Evolutionary conservation across 1,140 invertebrate species (phyloP).

Genomic region (Drosophila ercepeae): DNA sequence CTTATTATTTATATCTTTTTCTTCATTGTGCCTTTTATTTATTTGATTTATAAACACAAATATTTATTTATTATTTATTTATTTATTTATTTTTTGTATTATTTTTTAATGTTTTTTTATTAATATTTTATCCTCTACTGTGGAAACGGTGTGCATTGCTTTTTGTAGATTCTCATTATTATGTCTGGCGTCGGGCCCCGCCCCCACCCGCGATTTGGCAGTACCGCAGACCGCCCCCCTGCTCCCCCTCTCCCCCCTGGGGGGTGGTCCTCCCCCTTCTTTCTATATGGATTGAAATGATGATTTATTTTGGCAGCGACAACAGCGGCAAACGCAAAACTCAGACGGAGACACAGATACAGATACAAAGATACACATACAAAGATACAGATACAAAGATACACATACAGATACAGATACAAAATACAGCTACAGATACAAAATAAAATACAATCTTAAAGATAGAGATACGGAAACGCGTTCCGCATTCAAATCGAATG

Average conservation of each 20-base stretch:
- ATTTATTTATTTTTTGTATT: not conserved
- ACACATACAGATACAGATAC: not conserved
- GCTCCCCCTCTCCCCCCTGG: slow-evolving; percentile 22
- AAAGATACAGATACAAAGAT: not conserved
- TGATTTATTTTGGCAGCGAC: slow-evolving; percentile 77
- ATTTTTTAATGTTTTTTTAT: not conserved
- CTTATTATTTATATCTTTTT: too few relatives aligned
- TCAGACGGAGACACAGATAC: slow-evolving; percentile 11
- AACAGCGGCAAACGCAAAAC: slow-evolving; percentile 27
- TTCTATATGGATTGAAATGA: slow-evolving; percentile 54
- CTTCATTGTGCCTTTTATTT: too few relatives aligned
- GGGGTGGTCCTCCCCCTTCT: slow-evolving; percentile 13
- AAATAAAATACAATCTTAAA: not conserved
- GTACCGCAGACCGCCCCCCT: slow-evolving; percentile 13
- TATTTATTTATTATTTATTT: not conserved
- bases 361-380: not conserved
- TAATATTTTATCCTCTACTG: not conserved
- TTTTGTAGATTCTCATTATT: slow-evolving; percentile 60
- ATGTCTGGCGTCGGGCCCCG: slow-evolving; percentile 63
- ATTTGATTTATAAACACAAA: too few relatives aligned
- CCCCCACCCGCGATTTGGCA: not conserved
- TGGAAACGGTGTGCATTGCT: not conserved
- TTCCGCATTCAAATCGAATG: slow-evolving; percentile 76
- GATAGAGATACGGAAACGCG: slow-evolving; percentile 49
- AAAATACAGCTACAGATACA: not conserved